A percentile compares a stretch with the other conserved stretches of the same genome.
phyloP scores from a whole-genome alignment of 2,888 invertebrate genomes.

The Gordius sp. region DNA sequence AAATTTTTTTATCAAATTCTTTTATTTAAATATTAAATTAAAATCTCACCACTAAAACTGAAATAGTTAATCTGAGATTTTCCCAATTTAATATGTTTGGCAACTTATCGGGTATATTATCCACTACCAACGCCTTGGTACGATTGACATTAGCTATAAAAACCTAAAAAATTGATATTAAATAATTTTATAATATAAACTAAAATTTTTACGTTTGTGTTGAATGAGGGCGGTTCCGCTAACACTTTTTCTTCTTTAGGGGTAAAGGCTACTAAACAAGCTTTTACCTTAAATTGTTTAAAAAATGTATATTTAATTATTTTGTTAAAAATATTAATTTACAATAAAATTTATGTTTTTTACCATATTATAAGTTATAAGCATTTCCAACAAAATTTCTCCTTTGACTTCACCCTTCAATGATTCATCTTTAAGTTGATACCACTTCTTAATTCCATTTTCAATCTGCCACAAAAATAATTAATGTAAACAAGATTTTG shows the following conservation, averaged over 20 bases:
- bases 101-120: not conserved
- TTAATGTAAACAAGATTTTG: not conserved
- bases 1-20: not conserved
- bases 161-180: too few relatives aligned
- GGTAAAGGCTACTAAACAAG: not conserved
- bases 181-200: not conserved
- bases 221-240: not conserved
- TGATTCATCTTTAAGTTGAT: conserved; percentile 78
- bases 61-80: not conserved
- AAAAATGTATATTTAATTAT: not conserved
- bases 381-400: conserved; percentile 67
- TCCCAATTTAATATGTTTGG: conserved; percentile 6
- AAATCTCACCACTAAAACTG: not conserved
- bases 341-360: not conserved
- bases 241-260: conserved; percentile 7
- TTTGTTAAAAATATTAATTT: not conserved
- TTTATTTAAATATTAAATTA: conserved; percentile 8
- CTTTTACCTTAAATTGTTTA: conserved; percentile 11
- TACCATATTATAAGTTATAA: conserved; percentile 66
- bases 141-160: conserved; percentile 12
- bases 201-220: not conserved
- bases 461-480: too few relatives aligned
- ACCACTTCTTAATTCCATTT: conserved; percentile 39
- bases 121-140: not conserved
- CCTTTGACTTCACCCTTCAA: conserved; percentile 67